A percentile compares a stretch with the other conserved stretches of the same genome.
These are phyloP conservation scores for Synergus japonicus DNA, from an alignment of 2,888 invertebrate genomes.

Conservation along the genomic window DNA sequence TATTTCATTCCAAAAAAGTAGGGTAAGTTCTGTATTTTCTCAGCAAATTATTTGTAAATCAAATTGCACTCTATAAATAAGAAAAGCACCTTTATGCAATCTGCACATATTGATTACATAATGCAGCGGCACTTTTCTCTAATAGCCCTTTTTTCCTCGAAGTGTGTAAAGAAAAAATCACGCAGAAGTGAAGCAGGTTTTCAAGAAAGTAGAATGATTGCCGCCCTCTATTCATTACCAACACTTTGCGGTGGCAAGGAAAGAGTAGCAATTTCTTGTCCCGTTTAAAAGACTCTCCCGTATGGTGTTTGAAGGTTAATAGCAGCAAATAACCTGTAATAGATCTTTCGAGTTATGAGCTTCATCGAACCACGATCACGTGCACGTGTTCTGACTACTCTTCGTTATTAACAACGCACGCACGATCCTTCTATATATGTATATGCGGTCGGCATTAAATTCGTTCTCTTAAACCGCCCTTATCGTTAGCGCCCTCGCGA, in stretches of 20 bases:
- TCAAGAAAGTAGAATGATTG: not conserved
- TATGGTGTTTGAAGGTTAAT: slow-evolving; percentile 7
- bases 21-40: no score
- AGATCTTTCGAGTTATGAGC: not conserved
- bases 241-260: not conserved
- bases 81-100: not conserved
- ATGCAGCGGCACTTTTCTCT: not conserved
- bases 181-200: not conserved
- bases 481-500: slow-evolving; percentile 57
- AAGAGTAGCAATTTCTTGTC: not conserved
- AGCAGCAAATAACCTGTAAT: slow-evolving; percentile 7
- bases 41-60: no score
- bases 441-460: slow-evolving; percentile 59
- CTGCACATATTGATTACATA: not conserved
- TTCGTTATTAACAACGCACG: slow-evolving; percentile 35
- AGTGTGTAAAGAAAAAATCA: not conserved
- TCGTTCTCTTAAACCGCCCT: slow-evolving; percentile 62
- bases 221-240: not conserved
- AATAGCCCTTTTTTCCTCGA: not conserved
- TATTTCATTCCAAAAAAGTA: no score
- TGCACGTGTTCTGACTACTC: not conserved
- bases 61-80: not conserved
- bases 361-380: not conserved
- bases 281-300: not conserved
- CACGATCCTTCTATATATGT: slow-evolving; percentile 45